These are phyloP conservation scores for Cotesia glomerata DNA, from an alignment of 1,140 invertebrate genomes.

Conservation along the genomic window DNA sequence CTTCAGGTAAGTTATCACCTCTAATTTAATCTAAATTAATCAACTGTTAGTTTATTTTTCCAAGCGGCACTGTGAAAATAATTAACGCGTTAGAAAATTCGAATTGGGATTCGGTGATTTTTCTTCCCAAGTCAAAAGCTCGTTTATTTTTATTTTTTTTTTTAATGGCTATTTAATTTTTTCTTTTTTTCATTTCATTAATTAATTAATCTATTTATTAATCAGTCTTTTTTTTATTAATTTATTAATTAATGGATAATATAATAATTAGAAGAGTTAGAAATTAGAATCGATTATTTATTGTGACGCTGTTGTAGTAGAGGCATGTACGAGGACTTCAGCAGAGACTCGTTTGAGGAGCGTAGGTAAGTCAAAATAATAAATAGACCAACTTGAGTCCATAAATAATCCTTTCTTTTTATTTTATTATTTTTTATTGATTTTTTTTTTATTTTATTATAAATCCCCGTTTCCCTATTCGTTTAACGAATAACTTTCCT, in stretches of 20 bases:
- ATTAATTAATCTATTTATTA: no score
- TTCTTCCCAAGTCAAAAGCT: conserved; percentile 31
- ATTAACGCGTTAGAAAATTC: conserved; percentile 17
- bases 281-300: conserved; percentile 57
- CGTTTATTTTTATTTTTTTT: conserved; percentile 11
- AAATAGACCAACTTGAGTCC: conserved; percentile 34
- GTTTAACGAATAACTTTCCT: conserved; percentile 19
- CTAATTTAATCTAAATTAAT: neutral
- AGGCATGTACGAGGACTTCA: conserved; percentile 84
- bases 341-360: conserved; percentile 83
- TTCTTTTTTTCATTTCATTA: no score
- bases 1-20: conserved; percentile 59
- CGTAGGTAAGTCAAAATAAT: conserved; percentile 70
- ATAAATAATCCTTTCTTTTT: conserved; percentile 43
- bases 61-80: conserved; percentile 30
- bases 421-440: conserved; percentile 24
- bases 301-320: conserved; percentile 62
- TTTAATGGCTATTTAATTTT: neutral
- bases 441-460: neutral
- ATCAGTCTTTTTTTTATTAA: no score
- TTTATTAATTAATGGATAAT: no score
- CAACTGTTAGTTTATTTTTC: neutral
- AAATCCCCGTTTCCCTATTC: conserved; percentile 19
- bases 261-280: conserved; percentile 18
- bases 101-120: conserved; percentile 55